A percentile compares a stretch with the other conserved stretches of the same genome.
Evolutionary conservation across 92 coral and sea anemone species (phyloP).

Genomic region (Porites lobata): DNA sequence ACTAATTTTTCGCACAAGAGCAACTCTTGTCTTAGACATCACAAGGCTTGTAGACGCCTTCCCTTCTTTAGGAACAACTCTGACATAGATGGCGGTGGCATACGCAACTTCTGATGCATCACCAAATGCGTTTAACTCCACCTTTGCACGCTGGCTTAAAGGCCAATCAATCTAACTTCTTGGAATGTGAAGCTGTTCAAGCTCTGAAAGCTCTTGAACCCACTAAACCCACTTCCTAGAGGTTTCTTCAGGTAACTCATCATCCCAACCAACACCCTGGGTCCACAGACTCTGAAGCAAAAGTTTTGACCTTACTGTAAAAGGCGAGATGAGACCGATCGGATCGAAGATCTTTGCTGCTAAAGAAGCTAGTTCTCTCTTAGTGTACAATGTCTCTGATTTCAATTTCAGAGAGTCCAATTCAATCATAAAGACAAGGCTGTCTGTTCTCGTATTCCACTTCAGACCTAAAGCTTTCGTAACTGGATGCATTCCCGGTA

Average conservation of each 20-base stretch:
- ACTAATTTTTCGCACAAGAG: no score
- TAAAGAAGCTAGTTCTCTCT: slow-evolving; percentile 3
- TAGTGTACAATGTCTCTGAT: slow-evolving; percentile 16
- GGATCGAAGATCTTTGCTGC: slow-evolving; percentile 56
- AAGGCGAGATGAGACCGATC: slow-evolving; percentile 50
- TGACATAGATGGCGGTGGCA: slow-evolving; percentile 57
- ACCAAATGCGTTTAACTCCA: slow-evolving; percentile 63
- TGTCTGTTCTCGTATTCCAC: not conserved
- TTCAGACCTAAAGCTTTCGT: not conserved
- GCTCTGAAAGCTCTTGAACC: slow-evolving; percentile 26
- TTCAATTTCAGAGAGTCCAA: not conserved
- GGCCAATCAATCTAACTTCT: slow-evolving; percentile 42
- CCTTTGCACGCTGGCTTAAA: slow-evolving; percentile 7
- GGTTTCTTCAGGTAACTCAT: slow-evolving; percentile 10
- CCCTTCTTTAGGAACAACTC: slow-evolving; percentile 49
- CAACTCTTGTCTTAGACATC: no score
- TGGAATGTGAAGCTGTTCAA: slow-evolving; percentile 34
- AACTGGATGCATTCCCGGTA: slow-evolving; percentile 6
- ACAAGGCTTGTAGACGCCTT: slow-evolving; percentile 30
- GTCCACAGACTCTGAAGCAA: slow-evolving; percentile 55
- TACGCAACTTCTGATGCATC: slow-evolving; percentile 64
- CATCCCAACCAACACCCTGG: slow-evolving; percentile 56
- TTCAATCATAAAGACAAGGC: slow-evolving; percentile 1
- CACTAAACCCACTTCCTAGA: slow-evolving; percentile 41
- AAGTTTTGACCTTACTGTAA: slow-evolving; percentile 42